These are phyloP conservation scores for Lophura nycthemera DNA, from an alignment of 2,113 vertebrate species.

Conservation along the genomic window DNA sequence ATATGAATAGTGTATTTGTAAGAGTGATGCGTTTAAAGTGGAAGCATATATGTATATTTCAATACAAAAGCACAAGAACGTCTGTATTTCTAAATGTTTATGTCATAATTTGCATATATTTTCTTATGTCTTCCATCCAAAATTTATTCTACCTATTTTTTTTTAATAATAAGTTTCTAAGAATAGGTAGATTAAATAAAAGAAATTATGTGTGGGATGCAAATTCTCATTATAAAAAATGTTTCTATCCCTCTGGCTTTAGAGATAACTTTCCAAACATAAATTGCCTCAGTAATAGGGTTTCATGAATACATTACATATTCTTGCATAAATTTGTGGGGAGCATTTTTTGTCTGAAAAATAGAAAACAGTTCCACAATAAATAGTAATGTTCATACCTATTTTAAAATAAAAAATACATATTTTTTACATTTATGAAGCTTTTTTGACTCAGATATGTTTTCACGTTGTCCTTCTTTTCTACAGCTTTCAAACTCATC, in stretches of 20 bases:
- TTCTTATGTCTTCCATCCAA: not conserved
- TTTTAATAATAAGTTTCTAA: not conserved
- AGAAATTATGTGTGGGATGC: constrained; percentile 5
- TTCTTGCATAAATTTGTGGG: constrained; percentile 6
- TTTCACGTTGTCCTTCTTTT: not conserved
- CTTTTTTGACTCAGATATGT: not conserved
- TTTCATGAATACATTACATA: constrained; percentile 41
- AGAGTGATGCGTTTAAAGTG: not conserved
- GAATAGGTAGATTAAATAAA: not conserved
- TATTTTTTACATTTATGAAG: not conserved
- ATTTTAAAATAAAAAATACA: not conserved
- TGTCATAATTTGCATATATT: not conserved
- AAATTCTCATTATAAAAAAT: constrained; percentile 40
- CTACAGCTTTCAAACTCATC: not conserved
- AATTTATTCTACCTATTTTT: constrained; percentile 3
- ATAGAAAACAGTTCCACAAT: not conserved
- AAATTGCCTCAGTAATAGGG: constrained; percentile 53
- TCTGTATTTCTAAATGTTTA: not conserved
- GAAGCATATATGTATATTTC: not conserved
- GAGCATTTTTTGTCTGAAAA: not conserved
- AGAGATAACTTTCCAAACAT: constrained; percentile 43
- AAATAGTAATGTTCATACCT: not conserved
- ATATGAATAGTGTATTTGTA: not conserved
- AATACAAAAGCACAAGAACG: not conserved
- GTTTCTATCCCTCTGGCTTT: constrained; percentile 10